A percentile compares a stretch with the other conserved stretches of the same genome.
Evolutionary conservation across 1,140 invertebrate species (phyloP).

Genomic region (Pseudachorutes palmiensis): DNA sequence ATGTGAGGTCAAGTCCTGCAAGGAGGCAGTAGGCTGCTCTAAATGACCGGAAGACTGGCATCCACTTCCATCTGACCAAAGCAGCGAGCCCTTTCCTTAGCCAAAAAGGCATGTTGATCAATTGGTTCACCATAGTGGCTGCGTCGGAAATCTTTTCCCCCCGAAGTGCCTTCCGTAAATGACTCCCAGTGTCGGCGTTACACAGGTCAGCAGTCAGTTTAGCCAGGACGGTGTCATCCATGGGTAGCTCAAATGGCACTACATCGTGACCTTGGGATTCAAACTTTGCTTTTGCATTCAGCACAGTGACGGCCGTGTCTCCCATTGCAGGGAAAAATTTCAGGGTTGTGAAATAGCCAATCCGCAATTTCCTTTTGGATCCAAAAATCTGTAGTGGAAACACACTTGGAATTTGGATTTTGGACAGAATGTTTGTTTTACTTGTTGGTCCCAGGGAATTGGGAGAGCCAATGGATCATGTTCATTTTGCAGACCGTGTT

Average conservation of each 20-base stretch:
- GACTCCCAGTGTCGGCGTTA: constrained; percentile 23
- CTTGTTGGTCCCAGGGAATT: constrained; percentile 33
- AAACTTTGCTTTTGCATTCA: constrained; percentile 21
- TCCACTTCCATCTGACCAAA: neutral
- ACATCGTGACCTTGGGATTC: constrained; percentile 28
- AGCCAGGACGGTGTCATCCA: constrained; percentile 11
- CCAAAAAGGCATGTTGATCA: constrained; percentile 8
- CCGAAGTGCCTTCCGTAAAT: constrained; percentile 1
- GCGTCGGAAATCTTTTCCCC: neutral
- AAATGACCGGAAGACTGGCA: neutral
- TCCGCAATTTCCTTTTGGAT: constrained; percentile 18
- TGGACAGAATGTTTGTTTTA: too few species aligned
- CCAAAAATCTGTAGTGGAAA: constrained; percentile 12
- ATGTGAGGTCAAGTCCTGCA: constrained; percentile 7
- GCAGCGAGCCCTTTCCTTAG: neutral
- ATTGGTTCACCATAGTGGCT: neutral
- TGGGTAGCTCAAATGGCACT: constrained; percentile 25
- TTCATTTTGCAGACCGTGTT: constrained; percentile 29
- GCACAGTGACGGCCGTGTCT: constrained; percentile 23
- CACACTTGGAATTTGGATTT: neutral
- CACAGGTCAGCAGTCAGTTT: constrained; percentile 13
- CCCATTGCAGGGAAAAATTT: constrained; percentile 24
- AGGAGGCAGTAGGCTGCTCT: neutral
- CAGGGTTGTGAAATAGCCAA: constrained; percentile 27
- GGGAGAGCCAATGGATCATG: constrained; percentile 32